Evolutionary conservation across 2,113 vertebrate genomes (phyloP), one percentile per base, ranked within the genome.

Genomic region (Sminthopsis crassicaudata): DNA sequence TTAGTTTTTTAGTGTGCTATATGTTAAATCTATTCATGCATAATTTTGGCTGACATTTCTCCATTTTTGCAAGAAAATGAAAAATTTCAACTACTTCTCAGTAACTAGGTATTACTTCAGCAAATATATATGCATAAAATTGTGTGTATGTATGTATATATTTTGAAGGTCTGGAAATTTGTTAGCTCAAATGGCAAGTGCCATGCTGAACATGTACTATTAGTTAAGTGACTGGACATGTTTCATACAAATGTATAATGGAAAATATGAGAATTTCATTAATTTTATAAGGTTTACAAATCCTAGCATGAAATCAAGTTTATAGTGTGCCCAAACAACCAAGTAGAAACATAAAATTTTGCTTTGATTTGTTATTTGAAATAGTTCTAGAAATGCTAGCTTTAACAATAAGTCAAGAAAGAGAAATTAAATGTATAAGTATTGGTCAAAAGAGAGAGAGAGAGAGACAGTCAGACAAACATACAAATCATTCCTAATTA

Each of bases 161-260:
- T 84, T 90, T 96, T 91, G 94, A 92, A 92, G 25, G 92, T 54
- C 48, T 23, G 46, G 94, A 91, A 92, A 90, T 52, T 54, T 95
- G 93, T 54, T 53, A 27, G 25, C 42, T 90, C n/a, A 94, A 42
- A 93, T 90, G 26, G 23, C 11, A 67, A 12, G 60, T 36, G 3
- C 11, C 30, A 36, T 67, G 14, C 30, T 67, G 60, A 36, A 30
- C 14, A 36, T 3, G 16, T 5, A 36, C 36, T 67, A 36, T 7
- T 67, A 36, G 3, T 6, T 36, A 3, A 27, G 30, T 60, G 27
- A 30, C 27, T 67, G 30, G 12, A 26, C 23, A 46, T 53, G 26
- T 53, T 95, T 93, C 93, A 76, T 22, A 36, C 27, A 25, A 89
- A 95, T 95, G 27, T 60, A 14, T 14, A 53, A 92, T n/a, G 46